Conservation (phyloP, 2,113 vertebrate genomes). For the Eudyptes chrysolophus region DNA sequence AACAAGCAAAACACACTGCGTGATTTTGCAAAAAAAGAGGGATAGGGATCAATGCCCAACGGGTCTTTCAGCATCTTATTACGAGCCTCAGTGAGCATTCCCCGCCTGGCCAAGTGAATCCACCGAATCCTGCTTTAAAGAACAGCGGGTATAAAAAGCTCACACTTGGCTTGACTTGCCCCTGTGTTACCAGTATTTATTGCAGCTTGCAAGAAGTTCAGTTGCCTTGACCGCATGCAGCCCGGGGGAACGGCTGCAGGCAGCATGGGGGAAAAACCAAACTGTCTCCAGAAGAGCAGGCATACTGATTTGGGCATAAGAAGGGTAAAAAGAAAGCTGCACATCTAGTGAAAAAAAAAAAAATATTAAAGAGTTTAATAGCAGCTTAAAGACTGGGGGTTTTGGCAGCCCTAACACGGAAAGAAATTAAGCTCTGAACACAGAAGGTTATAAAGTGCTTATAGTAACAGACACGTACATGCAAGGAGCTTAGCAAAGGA, state of each 20-base stretch:
- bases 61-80: neutral
- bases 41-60: neutral
- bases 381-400: neutral
- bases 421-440: constrained; percentile 40
- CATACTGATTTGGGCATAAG: neutral
- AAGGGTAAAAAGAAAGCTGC: neutral
- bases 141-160: neutral
- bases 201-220: neutral
- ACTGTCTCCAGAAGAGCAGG: neutral
- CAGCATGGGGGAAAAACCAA: neutral
- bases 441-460: constrained; percentile 35
- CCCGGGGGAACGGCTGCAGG: accelerated
- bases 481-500: neutral
- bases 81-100: neutral
- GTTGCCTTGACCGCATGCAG: neutral
- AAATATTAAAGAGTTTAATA: neutral
- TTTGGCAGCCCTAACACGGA: neutral
- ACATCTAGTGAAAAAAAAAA: neutral
- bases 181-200: neutral
- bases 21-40: neutral
- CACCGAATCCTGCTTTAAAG: neutral
- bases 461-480: neutral
- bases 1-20: accelerated
- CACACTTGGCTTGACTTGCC: neutral
- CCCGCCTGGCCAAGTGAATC: neutral